A percentile compares a stretch with the other conserved stretches of the same genome.
Evolutionary conservation across 2,113 vertebrate species (phyloP).

Genomic region (Laticauda colubrina): DNA sequence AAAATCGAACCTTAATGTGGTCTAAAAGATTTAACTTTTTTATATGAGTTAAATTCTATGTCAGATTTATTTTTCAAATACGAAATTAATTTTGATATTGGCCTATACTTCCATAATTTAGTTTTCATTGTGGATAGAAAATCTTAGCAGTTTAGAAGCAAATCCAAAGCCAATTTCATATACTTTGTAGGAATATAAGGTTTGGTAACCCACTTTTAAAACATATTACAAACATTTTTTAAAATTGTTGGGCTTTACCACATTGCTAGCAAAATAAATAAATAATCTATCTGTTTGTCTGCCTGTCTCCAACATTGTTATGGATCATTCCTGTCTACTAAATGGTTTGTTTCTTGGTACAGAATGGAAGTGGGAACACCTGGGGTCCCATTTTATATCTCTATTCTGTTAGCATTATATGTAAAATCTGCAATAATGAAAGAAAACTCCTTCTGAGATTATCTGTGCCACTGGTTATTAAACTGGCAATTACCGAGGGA

Average conservation of each 20-base stretch:
- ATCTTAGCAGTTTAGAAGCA: background rate
- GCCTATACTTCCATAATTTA: background rate
- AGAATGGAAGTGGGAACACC: background rate
- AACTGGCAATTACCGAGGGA: background rate
- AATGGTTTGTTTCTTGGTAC: background rate
- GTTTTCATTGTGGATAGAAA: background rate
- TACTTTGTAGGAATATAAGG: background rate
- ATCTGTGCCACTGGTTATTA: background rate
- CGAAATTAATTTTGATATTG: background rate
- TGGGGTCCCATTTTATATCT: background rate
- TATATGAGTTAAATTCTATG: background rate
- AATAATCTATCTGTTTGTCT: background rate
- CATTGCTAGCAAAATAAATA: background rate
- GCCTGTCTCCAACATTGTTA: background rate
- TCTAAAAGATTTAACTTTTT: too few relatives aligned
- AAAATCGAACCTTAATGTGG: too few relatives aligned
- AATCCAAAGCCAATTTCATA: background rate
- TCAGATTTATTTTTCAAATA: background rate
- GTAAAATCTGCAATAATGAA: background rate
- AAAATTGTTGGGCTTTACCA: background rate
- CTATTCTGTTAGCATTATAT: background rate
- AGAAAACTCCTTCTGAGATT: background rate
- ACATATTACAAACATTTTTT: background rate
- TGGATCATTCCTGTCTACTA: background rate
- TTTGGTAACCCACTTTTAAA: background rate